phyloP scores from a whole-genome alignment of 2,797 vertebrate species.

The Sebastes kiyomatsui region DNA sequence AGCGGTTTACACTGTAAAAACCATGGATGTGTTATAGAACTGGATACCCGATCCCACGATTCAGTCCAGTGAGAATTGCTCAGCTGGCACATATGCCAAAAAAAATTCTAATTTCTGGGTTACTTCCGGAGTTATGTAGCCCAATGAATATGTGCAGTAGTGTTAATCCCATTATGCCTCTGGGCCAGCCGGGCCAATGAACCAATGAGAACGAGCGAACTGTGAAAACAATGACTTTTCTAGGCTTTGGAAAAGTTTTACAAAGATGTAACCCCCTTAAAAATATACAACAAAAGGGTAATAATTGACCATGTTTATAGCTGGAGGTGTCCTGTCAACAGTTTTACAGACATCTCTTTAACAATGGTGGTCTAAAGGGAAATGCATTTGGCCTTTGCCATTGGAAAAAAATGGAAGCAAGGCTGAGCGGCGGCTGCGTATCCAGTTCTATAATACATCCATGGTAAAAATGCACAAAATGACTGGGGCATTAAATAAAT shows the following conservation, averaged over 20 bases:
- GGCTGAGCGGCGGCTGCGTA: background rate
- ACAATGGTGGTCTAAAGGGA: background rate
- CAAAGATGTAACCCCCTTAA: background rate
- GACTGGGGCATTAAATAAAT: background rate
- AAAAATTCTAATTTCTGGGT: accelerated
- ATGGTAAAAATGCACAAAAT: background rate
- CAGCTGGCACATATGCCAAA: background rate
- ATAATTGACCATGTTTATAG: background rate
- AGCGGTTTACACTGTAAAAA: too few species aligned
- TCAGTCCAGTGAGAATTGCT: background rate
- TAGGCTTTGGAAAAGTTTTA: background rate
- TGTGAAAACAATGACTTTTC: background rate
- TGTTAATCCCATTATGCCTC: background rate
- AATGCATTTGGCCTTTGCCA: background rate
- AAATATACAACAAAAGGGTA: background rate
- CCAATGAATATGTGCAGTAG: background rate
- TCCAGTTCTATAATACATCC: background rate
- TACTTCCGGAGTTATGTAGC: background rate
- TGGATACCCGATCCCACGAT: background rate
- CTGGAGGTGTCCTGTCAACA: background rate
- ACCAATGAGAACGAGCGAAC: background rate
- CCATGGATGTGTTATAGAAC: too few species aligned
- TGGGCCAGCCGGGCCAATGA: background rate
- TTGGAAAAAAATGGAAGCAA: background rate
- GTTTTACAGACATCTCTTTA: background rate